phyloP scores from a whole-genome alignment of 2,888 invertebrate genomes.

The Germaria angustata region DNA sequence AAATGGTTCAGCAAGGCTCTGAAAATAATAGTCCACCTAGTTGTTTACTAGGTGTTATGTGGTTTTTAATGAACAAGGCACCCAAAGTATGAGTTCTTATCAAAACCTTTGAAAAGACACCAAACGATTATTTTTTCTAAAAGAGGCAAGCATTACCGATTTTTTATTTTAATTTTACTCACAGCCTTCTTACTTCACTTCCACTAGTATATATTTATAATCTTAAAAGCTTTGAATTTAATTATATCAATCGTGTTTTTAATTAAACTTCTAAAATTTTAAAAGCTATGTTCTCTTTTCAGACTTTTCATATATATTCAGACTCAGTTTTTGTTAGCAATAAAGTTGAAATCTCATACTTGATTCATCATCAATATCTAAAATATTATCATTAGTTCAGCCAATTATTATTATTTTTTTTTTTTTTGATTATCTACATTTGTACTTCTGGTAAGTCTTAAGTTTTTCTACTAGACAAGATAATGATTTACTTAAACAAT shows the following conservation, averaged over 20 bases:
- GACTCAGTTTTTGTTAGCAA: conserved; percentile 37
- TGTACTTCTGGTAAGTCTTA: too few species aligned
- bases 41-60: conserved; percentile 88
- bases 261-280: conserved; percentile 15
- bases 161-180: background rate
- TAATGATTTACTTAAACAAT: too few species aligned
- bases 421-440: too few species aligned
- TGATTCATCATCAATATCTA: background rate
- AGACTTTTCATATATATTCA: background rate
- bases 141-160: conserved; percentile 36
- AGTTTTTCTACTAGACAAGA: too few species aligned
- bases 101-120: background rate
- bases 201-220: background rate
- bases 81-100: conserved; percentile 35
- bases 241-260: conserved; percentile 5
- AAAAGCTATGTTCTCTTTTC: background rate
- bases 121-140: background rate
- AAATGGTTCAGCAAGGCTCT: conserved; percentile 82
- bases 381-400: too few species aligned
- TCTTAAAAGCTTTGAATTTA: conserved; percentile 31
- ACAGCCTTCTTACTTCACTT: background rate
- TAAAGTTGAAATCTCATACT: background rate
- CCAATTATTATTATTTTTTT: too few species aligned
- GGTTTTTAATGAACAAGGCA: conserved; percentile 86
- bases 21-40: conserved; percentile 87